phyloP scores from a whole-genome alignment of 2,113 vertebrate species.

The Pristiophorus japonicus region DNA sequence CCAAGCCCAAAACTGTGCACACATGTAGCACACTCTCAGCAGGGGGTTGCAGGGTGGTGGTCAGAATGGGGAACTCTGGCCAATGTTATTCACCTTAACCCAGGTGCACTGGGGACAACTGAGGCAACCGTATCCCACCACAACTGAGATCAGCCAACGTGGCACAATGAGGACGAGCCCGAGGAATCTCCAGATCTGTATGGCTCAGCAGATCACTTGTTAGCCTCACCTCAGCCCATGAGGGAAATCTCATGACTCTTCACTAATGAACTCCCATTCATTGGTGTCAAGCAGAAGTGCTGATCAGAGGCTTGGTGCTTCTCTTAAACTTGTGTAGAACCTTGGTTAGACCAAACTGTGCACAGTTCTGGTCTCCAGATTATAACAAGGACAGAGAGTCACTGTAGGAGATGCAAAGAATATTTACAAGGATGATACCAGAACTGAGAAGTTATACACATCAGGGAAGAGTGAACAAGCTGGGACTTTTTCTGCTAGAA shows the following conservation, averaged over 20 bases:
- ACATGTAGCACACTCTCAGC: background rate
- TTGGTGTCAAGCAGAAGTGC: background rate
- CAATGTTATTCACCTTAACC: background rate
- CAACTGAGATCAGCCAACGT: background rate
- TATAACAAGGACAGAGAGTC: too few species aligned
- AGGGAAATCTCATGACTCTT: background rate
- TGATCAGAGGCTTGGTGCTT: too few species aligned
- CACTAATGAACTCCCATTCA: background rate
- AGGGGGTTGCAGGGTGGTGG: background rate
- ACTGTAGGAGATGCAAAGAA: too few species aligned
- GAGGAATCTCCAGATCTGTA: background rate
- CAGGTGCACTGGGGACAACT: background rate
- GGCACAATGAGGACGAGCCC: background rate
- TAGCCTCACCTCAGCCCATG: background rate
- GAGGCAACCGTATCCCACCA: background rate
- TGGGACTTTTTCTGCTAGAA: too few species aligned
- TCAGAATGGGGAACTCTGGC: background rate
- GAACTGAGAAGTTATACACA: too few species aligned
- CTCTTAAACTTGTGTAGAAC: background rate
- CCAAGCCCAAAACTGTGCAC: background rate
- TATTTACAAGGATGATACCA: too few species aligned
- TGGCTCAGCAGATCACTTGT: background rate
- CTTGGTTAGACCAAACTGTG: background rate
- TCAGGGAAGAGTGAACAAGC: too few species aligned
- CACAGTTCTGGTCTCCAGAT: too few species aligned